Evolutionary conservation across 2,113 vertebrate species (phyloP).

Genomic region (Aplodontia rufa): DNA sequence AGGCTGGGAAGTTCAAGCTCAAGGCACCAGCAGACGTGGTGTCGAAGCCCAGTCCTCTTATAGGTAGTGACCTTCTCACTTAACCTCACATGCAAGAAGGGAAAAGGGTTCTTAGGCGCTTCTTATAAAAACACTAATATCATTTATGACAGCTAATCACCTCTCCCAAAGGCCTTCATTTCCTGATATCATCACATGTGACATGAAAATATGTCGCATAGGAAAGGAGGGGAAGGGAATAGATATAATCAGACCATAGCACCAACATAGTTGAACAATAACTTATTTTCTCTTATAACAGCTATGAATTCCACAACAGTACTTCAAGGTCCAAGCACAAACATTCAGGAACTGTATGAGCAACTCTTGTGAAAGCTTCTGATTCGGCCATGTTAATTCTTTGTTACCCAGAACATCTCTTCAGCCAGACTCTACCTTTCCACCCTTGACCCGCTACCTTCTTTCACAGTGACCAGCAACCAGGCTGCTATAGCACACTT

Average conservation of each 20-base stretch:
- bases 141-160: background rate
- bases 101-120: background rate
- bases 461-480: background rate
- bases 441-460: background rate
- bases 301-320: background rate
- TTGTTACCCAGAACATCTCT: background rate
- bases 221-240: background rate
- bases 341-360: background rate
- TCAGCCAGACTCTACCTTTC: background rate
- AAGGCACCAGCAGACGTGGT: background rate
- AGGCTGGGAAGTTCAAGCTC: background rate
- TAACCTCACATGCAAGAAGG: background rate
- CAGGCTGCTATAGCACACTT: background rate
- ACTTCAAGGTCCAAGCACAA: background rate
- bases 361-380: background rate
- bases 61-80: background rate
- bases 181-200: background rate
- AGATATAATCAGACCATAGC: background rate
- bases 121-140: background rate
- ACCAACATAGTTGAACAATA: background rate
- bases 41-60: background rate
- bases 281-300: background rate
- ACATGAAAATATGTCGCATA: no score
- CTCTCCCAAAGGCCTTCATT: background rate
- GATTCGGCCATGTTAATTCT: background rate